phyloP scores from a whole-genome alignment of 2,797 vertebrate genomes.

The Pampus argenteus region DNA sequence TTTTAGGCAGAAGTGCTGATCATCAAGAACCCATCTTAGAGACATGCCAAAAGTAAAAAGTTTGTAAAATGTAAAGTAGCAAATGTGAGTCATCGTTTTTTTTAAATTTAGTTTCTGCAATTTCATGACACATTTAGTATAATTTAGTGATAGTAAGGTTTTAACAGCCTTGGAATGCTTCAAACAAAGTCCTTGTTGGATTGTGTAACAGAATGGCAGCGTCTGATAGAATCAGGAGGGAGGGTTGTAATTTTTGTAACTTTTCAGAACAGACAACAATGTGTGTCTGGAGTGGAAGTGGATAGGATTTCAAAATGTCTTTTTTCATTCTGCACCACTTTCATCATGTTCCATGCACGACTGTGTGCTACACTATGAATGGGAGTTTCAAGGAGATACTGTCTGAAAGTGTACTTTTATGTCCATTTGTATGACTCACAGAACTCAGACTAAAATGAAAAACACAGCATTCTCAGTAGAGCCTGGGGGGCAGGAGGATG shows the following conservation, averaged over 20 bases:
- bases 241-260: background rate
- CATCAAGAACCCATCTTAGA: background rate
- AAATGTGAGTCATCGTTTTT: background rate
- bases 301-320: background rate
- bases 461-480: too few species aligned
- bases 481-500: too few species aligned
- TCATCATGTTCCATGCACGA: background rate
- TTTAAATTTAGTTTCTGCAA: background rate
- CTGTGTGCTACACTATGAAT: too few species aligned
- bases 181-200: background rate
- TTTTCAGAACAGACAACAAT: too few species aligned
- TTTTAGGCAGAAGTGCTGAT: constrained; percentile 1
- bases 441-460: background rate
- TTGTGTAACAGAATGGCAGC: background rate
- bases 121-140: background rate
- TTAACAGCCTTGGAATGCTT: background rate
- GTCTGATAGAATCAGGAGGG: background rate
- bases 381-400: too few species aligned
- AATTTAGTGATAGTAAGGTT: background rate
- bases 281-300: background rate
- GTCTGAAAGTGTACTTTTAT: background rate
- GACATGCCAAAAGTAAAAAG: background rate
- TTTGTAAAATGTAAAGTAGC: constrained; percentile 5
- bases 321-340: too few species aligned
- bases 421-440: too few species aligned